Base-by-base conservation (phyloP, 2,797 vertebrate genomes). In the Morelia viridis region DNA sequence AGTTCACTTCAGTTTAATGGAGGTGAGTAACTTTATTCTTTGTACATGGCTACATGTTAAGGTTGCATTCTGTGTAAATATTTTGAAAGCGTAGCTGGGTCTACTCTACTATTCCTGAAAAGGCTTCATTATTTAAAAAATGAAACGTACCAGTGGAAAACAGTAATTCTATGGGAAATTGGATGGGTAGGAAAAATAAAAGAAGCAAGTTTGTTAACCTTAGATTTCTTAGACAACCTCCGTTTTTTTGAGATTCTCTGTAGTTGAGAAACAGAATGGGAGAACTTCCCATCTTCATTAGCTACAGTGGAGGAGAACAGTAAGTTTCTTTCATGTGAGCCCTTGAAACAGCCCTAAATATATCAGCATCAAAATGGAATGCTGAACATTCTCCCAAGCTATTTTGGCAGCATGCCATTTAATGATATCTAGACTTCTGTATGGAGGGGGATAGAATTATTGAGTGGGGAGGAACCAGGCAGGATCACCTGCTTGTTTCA, bases 1-100 rank as follows among this genome's bases (percentile, higher is more conserved):
- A 71, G 98, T 99, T 97, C 99, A 99, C 97, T 98, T 98, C 91
- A 99, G 99, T 97, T 98, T 99, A 94, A 97, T 99, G 92, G 99
- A 99, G 98, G 99, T 99, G 98, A 95, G 99, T 97, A 94, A 89
- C 12, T 24, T 35, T 62, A 1, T 11, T 11, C n/a, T 92, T 92
- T 87, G 22, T 28, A 50, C 83, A 46, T 85, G 3, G 0, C 0
- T 46, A 57, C 0, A 0, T 19, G 88, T 91, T 31, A 60, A 56
- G 41, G 61, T 31, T 31, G 65, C 4, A 11, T 50, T 22, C 4
- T 46, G 17, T 56, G 7, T n/a, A 61, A 22, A 26, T 7, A 41
- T 46, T 80, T 80, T 83, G 19, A 64, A 65, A 85, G 46, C 31
- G 60, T 56, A n/a, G 0, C 2, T 31, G 19, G 35, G 50, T 71